Conservation (phyloP, 2,113 vertebrate genomes). For the Panthera tigris region DNA sequence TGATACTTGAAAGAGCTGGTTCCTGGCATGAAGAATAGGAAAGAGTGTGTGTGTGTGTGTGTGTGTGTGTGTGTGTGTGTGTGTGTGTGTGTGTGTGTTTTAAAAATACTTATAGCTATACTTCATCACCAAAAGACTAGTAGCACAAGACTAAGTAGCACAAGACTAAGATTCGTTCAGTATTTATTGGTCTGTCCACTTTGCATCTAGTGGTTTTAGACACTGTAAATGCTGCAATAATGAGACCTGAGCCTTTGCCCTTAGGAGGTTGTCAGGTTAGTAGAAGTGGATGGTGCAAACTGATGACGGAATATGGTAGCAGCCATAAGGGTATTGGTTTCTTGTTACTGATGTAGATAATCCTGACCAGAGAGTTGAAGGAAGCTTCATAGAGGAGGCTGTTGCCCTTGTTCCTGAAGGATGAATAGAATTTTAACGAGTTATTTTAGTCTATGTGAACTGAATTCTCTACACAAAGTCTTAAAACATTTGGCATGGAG, state of each 20-base stretch:
- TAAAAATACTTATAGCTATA: neutral
- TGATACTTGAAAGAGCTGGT: neutral
- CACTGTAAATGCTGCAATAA: neutral
- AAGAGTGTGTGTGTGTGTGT: neutral
- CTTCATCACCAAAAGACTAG: neutral
- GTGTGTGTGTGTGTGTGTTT: neutral
- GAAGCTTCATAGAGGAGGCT: neutral
- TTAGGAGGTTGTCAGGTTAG: neutral
- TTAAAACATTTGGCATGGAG: neutral
- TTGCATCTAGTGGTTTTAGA: neutral
- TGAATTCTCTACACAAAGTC: neutral
- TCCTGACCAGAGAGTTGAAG: neutral
- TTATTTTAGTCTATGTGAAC: neutral
- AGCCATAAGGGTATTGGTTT: neutral
- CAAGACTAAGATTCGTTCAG: neutral
- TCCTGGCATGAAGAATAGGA: constrained; percentile 21
- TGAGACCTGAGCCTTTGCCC: neutral
- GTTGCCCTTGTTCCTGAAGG: neutral
- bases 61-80: neutral
- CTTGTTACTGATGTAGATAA: neutral
- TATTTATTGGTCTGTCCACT: neutral
- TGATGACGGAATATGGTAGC: neutral
- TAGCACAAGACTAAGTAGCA: neutral
- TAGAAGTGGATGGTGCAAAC: neutral
- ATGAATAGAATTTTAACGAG: neutral